Evolutionary conservation across 2,888 invertebrate species (phyloP).

Genomic region (Drosophila birchii): DNA sequence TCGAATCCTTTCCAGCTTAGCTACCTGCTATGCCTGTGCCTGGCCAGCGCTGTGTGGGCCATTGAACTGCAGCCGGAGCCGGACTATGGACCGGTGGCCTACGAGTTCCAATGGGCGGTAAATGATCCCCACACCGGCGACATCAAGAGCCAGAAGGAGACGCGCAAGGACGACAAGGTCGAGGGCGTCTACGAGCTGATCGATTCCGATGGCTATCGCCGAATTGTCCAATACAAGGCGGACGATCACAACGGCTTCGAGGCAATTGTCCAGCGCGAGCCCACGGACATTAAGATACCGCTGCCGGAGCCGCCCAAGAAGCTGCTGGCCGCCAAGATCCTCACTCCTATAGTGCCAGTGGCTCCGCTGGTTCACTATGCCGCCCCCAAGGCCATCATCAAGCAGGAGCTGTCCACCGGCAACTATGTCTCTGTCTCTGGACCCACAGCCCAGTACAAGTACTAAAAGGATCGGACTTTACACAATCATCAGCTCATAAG

Average conservation of each 20-base stretch:
- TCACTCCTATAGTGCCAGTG: constrained; percentile 57
- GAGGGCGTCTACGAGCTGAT: constrained; percentile 86
- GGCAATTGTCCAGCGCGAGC: constrained; percentile 86
- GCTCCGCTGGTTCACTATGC: constrained; percentile 68
- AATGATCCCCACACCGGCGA: constrained; percentile 86
- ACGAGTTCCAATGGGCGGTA: constrained; percentile 85
- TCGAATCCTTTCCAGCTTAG: constrained; percentile 43
- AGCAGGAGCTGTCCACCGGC: constrained; percentile 52
- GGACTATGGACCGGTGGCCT: constrained; percentile 84
- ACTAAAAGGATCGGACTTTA: constrained; percentile 50
- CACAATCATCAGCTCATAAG: constrained; percentile 5
- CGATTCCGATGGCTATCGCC: constrained; percentile 86
- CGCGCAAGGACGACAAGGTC: constrained; percentile 86
- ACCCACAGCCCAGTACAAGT: constrained; percentile 74
- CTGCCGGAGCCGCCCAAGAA: constrained; percentile 68
- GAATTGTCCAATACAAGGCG: constrained; percentile 86
- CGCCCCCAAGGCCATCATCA: constrained; percentile 58
- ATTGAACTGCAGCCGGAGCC: constrained; percentile 71
- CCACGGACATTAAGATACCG: constrained; percentile 84
- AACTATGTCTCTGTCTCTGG: constrained; percentile 78
- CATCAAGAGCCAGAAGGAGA: constrained; percentile 86
- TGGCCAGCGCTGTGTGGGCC: constrained; percentile 61
- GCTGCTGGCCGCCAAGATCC: constrained; percentile 68
- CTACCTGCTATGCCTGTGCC: constrained; percentile 59
- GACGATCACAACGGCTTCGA: constrained; percentile 86